Evolutionary conservation across 2,113 vertebrate genomes (phyloP).

Genomic region (Osmerus mordax): DNA sequence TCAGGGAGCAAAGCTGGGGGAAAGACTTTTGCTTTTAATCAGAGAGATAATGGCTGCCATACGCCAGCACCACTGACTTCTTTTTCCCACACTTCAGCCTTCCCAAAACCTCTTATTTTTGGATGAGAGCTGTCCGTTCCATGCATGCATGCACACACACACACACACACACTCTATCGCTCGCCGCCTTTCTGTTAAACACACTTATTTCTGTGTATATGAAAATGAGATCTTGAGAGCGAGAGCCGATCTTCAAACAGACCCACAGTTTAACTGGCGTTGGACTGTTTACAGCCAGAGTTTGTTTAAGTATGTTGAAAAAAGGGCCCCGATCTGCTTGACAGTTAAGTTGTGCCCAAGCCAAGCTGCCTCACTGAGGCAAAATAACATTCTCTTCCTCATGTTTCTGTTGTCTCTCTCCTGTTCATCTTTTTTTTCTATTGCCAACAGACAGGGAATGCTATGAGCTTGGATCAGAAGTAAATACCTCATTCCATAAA

Average conservation of each 20-base stretch:
- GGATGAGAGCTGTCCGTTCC: conserved; percentile 43
- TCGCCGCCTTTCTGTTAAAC: conserved; percentile 19
- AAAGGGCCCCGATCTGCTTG: conserved; percentile 46
- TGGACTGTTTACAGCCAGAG: conserved; percentile 52
- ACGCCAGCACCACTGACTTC: conserved; percentile 48
- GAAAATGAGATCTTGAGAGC: conserved; percentile 44
- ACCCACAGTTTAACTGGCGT: conserved; percentile 54
- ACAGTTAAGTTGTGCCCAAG: neutral
- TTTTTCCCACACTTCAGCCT: conserved; percentile 45
- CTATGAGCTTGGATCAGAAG: conserved; percentile 17
- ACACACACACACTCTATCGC: conserved; percentile 21
- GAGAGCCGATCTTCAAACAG: conserved; percentile 58
- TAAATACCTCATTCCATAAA: conserved; percentile 26
- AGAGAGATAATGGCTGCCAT: conserved; percentile 79
- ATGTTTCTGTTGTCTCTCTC: neutral
- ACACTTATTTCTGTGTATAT: conserved; percentile 37
- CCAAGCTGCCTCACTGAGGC: neutral
- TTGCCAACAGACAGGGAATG: conserved; percentile 17
- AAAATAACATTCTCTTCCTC: neutral
- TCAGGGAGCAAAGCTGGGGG: conserved; percentile 30
- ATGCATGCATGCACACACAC: too few relatives aligned
- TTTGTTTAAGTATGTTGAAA: conserved; percentile 68
- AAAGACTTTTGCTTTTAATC: conserved; percentile 81
- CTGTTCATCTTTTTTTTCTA: neutral
- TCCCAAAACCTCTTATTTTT: conserved; percentile 34